Conservation (phyloP, 2,888 invertebrate genomes). For the Diploptera punctata region DNA sequence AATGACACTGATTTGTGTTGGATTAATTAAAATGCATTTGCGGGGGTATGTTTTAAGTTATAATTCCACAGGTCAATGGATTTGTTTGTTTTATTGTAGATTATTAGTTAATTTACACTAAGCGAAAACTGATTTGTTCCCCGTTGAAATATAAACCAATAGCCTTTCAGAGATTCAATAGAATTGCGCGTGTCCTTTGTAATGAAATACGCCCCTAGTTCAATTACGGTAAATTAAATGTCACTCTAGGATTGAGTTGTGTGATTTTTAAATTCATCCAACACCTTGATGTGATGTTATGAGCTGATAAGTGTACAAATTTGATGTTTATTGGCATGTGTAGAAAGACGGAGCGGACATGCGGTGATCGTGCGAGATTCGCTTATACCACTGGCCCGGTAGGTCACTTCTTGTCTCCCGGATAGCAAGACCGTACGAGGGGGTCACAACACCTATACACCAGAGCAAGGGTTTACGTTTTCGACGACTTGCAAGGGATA, state of each 20-base stretch:
- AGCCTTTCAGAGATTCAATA: conserved; percentile 20
- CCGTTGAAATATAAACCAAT: background rate
- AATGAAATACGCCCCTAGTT: conserved; percentile 1
- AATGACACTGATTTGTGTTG: background rate
- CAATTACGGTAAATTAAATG: conserved; percentile 28
- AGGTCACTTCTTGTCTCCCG: background rate
- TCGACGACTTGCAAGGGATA: conserved; percentile 1
- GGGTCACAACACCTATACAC: conserved; percentile 16
- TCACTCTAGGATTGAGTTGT: conserved; percentile 17
- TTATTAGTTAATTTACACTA: conserved; percentile 15
- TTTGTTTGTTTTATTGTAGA: conserved; percentile 1
- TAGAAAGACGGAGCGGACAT: too few species aligned
- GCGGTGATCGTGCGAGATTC: too few species aligned
- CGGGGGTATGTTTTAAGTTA: conserved; percentile 12
- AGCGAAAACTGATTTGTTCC: background rate
- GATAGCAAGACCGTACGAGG: background rate
- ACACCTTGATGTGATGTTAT: too few species aligned
- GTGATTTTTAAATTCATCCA: too few species aligned
- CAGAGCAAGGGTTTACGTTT: conserved; percentile 18
- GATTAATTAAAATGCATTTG: background rate
- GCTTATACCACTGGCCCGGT: background rate
- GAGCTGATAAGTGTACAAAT: too few species aligned
- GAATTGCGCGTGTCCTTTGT: conserved; percentile 13
- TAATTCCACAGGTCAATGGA: conserved; percentile 16
- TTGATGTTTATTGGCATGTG: too few species aligned